Percentiles rank a stretch among this genome's conserved stretches.
phyloP scores from a whole-genome alignment of 2,797 vertebrate species.

The Lophotriccus pileatus region DNA sequence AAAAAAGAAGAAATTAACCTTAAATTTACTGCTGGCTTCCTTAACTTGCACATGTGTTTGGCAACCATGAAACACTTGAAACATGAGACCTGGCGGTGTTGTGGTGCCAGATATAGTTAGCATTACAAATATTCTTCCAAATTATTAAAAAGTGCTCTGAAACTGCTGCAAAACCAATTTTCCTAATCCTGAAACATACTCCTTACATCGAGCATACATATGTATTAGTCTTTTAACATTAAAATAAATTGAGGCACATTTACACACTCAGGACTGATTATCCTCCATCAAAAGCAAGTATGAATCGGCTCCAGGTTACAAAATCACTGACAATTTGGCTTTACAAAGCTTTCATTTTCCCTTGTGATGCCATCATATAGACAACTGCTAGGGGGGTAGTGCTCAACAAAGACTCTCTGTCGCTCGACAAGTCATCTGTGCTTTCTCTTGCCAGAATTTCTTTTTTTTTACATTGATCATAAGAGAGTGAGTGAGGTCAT shows the following conservation, averaged over 20 bases:
- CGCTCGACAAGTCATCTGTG: neutral
- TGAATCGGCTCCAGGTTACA: neutral
- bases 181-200: neutral
- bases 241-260: neutral
- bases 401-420: neutral
- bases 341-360: neutral
- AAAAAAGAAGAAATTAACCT: conserved; percentile 5
- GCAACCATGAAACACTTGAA: conserved; percentile 1
- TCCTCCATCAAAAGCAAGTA: neutral
- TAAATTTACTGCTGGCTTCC: neutral
- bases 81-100: conserved; percentile 1
- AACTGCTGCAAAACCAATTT: neutral
- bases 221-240: neutral
- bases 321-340: neutral
- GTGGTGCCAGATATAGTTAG: neutral
- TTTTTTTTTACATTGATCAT: neutral
- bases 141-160: conserved; percentile 4
- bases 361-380: neutral
- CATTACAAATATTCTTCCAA: conserved; percentile 11
- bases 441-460: neutral
- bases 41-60: conserved; percentile 18
- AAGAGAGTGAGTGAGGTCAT: neutral
- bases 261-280: neutral
- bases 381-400: neutral
- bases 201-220: neutral